Evolutionary conservation across 2,797 vertebrate genomes (phyloP).

Genomic region (Lemur catta): DNA sequence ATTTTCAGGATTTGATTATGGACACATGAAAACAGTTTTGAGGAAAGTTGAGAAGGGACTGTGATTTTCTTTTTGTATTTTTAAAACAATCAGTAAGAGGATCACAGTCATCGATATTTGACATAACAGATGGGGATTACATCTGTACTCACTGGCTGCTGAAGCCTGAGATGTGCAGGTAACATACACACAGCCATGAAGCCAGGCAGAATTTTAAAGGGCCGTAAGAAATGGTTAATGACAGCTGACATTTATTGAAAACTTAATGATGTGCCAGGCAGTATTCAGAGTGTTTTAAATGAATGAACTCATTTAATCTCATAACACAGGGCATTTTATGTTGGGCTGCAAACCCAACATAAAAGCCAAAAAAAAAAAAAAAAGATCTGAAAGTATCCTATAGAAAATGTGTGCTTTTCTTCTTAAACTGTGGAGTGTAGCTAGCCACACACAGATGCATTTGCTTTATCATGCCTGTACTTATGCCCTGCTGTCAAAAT

Average conservation of each 20-base stretch:
- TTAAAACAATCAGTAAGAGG: background rate
- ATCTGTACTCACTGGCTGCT: background rate
- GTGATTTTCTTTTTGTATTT: background rate
- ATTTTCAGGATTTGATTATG: background rate
- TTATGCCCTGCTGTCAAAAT: background rate
- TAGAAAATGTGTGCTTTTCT: background rate
- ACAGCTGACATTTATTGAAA: slow-evolving; percentile 11
- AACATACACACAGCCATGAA: background rate
- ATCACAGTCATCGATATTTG: background rate
- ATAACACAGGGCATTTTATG: background rate
- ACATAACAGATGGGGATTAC: background rate
- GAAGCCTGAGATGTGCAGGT: background rate
- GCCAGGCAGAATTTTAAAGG: slow-evolving; percentile 40
- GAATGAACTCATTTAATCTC: background rate
- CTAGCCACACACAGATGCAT: background rate
- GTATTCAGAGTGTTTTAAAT: background rate
- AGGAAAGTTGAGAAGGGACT: background rate
- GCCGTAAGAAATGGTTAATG: background rate
- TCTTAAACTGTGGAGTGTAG: background rate
- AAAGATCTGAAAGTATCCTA: background rate
- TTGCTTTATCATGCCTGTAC: background rate
- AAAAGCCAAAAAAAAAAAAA: background rate
- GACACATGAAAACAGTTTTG: background rate
- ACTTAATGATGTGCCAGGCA: background rate
- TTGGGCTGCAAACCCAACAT: background rate